These are phyloP conservation scores for Gerris buenoi DNA, from an alignment of 1,140 invertebrate species.

Conservation along the genomic window DNA sequence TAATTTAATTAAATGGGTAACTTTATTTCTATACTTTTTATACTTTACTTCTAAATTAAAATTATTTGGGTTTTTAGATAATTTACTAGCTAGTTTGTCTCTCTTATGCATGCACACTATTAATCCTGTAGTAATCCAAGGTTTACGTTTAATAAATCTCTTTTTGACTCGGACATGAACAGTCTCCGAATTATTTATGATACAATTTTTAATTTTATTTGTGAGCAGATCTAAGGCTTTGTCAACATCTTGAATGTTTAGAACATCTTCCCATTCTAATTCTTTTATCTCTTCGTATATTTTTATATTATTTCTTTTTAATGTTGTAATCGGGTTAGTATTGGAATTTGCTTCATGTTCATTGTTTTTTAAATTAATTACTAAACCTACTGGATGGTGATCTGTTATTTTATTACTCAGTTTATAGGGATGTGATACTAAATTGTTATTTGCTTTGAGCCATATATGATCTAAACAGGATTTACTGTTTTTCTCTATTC, in stretches of 20 bases:
- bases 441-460: background rate
- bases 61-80: background rate
- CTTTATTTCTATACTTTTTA: background rate
- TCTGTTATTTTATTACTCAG: background rate
- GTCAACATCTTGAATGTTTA: background rate
- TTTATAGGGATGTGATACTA: background rate
- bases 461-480: background rate
- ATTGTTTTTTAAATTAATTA: background rate
- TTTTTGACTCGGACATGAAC: background rate
- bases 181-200: background rate
- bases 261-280: background rate
- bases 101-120: background rate
- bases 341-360: background rate
- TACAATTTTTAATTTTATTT: background rate
- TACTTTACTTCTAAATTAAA: background rate
- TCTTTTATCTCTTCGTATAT: background rate
- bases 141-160: background rate
- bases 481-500: background rate
- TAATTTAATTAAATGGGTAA: background rate
- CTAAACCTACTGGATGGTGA: background rate
- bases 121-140: background rate
- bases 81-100: background rate
- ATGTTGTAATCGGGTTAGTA: background rate
- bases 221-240: background rate
- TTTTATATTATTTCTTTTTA: background rate